Evolutionary conservation across 1,140 invertebrate genomes (phyloP).

Genomic region (Heliconius nattereri): DNA sequence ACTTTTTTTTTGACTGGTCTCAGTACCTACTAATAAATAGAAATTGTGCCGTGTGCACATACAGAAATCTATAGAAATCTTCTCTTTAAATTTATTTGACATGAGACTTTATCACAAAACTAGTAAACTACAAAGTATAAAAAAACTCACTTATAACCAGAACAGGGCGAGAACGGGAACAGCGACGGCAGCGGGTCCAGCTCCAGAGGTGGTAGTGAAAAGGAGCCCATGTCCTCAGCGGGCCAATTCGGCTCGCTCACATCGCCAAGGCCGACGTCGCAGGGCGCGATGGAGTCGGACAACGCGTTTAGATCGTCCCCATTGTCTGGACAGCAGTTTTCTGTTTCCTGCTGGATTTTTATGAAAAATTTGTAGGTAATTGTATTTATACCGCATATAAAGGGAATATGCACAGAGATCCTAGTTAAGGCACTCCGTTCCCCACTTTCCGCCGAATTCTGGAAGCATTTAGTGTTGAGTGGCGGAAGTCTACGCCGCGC

Average conservation of each 20-base stretch:
- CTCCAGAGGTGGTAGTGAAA: constrained; percentile 88
- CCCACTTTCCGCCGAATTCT: too few relatives aligned
- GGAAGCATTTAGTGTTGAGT: too few relatives aligned
- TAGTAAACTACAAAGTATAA: not conserved
- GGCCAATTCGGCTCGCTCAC: constrained; percentile 82
- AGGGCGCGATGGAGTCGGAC: constrained; percentile 59
- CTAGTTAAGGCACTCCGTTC: too few relatives aligned
- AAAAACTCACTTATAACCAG: constrained; percentile 85
- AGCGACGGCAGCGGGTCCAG: constrained; percentile 88
- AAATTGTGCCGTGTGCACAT: too few relatives aligned
- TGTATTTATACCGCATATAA: not conserved
- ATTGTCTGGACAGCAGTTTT: constrained; percentile 73
- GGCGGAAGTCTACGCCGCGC: too few relatives aligned
- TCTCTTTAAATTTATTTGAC: too few relatives aligned
- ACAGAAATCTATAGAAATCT: too few relatives aligned
- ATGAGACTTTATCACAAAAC: too few relatives aligned
- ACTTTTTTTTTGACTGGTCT: too few relatives aligned
- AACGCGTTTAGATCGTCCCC: constrained; percentile 64
- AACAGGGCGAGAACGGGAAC: constrained; percentile 88
- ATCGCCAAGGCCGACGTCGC: constrained; percentile 63
- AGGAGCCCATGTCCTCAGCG: constrained; percentile 90
- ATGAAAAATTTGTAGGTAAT: constrained; percentile 2
- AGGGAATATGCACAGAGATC: too few relatives aligned
- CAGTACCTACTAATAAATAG: too few relatives aligned
- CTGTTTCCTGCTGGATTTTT: constrained; percentile 63